These are phyloP conservation scores for Chunga burmeisteri DNA, from an alignment of 2,113 vertebrate genomes.

Conservation along the genomic window DNA sequence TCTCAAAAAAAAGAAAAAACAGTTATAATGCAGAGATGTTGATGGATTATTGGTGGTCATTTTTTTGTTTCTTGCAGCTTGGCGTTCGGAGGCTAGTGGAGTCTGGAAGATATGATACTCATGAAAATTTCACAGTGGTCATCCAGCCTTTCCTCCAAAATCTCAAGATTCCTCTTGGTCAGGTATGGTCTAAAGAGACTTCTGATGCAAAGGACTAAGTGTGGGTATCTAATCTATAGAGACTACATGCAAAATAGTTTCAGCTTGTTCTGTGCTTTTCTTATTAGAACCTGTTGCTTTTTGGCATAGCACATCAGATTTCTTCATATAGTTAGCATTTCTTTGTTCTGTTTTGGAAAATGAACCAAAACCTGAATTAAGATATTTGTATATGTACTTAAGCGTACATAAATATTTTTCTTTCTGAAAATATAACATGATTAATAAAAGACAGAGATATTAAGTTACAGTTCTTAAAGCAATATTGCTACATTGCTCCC, in stretches of 20 bases:
- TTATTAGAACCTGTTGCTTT: neutral
- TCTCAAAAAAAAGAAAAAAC: neutral
- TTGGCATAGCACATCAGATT: neutral
- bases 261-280: neutral
- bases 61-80: conserved; percentile 63
- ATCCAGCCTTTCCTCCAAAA: conserved; percentile 83
- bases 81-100: conserved; percentile 76
- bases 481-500: neutral
- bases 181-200: conserved; percentile 66
- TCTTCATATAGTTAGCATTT: neutral
- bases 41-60: neutral
- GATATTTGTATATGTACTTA: neutral
- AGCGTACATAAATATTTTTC: neutral
- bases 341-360: neutral
- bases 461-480: neutral
- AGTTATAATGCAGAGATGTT: neutral
- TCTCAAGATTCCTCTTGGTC: conserved; percentile 56
- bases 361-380: neutral
- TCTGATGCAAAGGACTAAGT: neutral
- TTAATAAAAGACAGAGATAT: neutral
- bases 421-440: neutral
- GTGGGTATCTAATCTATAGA: neutral
- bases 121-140: conserved; percentile 85
- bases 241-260: neutral
- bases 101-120: conserved; percentile 82